phyloP scores from a whole-genome alignment of 2,797 vertebrate genomes.

The Peromyscus attwateri region DNA sequence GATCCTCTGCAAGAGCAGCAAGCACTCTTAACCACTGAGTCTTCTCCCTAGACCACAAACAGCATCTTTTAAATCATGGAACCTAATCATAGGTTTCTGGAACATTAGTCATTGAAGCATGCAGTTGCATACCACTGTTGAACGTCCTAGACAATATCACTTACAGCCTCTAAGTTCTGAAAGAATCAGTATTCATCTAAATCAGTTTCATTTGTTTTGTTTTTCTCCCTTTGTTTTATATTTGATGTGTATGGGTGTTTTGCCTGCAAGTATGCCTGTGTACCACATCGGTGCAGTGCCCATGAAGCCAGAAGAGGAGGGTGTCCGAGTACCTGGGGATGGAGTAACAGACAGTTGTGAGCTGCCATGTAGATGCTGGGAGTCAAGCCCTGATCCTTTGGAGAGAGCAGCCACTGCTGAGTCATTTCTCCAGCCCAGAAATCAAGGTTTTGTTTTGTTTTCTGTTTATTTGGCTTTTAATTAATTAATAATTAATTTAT shows the following conservation, averaged over 20 bases:
- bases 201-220: not conserved
- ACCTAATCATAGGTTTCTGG: not conserved
- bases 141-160: not conserved
- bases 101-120: not conserved
- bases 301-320: not conserved
- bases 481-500: not conserved
- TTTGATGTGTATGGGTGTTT: not conserved
- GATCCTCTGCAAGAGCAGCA: not conserved
- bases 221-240: not conserved
- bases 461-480: not conserved
- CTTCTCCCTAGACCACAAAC: not conserved
- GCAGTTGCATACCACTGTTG: not conserved
- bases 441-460: not conserved
- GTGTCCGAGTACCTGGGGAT: not conserved
- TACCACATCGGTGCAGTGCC: not conserved
- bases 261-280: not conserved
- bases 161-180: not conserved
- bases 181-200: not conserved
- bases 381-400: not conserved
- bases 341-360: not conserved
- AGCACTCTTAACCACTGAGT: not conserved
- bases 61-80: not conserved
- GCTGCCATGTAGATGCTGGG: not conserved
- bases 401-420: not conserved
- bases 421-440: not conserved